Percentiles rank a stretch among this genome's conserved stretches.
Conservation (phyloP, 2,113 vertebrate genomes). For the Siniperca chuatsi region DNA sequence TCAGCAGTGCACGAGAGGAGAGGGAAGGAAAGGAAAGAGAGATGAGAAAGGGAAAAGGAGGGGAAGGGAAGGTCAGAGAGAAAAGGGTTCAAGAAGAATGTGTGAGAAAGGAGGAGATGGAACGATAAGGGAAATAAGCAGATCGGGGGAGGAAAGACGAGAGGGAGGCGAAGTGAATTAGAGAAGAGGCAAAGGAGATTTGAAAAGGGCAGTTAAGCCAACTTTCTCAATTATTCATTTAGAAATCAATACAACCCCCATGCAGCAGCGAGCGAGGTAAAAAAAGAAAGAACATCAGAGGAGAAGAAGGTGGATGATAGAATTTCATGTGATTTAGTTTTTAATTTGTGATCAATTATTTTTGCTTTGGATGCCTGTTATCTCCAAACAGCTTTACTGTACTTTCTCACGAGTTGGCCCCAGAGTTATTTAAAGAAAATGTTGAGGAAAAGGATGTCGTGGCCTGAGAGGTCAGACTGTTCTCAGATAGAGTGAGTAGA, state of each 20-base stretch:
- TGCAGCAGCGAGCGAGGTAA: slow-evolving; percentile 32
- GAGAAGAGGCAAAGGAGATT: slow-evolving; percentile 52
- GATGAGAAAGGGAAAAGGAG: neutral
- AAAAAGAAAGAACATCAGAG: slow-evolving; percentile 34
- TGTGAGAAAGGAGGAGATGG: slow-evolving; percentile 40
- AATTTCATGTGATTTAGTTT: slow-evolving; percentile 36
- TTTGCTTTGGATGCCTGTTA: slow-evolving; percentile 16
- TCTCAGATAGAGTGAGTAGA: neutral
- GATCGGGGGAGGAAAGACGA: slow-evolving; percentile 30
- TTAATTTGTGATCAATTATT: slow-evolving; percentile 49
- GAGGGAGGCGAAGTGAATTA: slow-evolving; percentile 40
- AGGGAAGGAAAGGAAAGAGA: neutral
- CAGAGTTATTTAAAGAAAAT: neutral
- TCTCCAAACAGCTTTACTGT: neutral
- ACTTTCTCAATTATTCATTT: slow-evolving; percentile 79
- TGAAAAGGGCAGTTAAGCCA: slow-evolving; percentile 70
- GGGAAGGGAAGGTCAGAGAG: slow-evolving; percentile 38
- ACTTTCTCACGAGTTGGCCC: neutral
- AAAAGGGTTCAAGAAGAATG: slow-evolving; percentile 3
- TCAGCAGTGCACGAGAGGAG: slow-evolving; percentile 56
- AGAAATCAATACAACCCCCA: slow-evolving; percentile 69
- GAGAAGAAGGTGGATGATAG: slow-evolving; percentile 19
- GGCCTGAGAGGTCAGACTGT: slow-evolving; percentile 9
- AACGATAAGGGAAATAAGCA: slow-evolving; percentile 17
- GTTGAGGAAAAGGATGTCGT: neutral